phyloP scores from a whole-genome alignment of 2,888 invertebrate species.

The Mimachlamys varia region DNA sequence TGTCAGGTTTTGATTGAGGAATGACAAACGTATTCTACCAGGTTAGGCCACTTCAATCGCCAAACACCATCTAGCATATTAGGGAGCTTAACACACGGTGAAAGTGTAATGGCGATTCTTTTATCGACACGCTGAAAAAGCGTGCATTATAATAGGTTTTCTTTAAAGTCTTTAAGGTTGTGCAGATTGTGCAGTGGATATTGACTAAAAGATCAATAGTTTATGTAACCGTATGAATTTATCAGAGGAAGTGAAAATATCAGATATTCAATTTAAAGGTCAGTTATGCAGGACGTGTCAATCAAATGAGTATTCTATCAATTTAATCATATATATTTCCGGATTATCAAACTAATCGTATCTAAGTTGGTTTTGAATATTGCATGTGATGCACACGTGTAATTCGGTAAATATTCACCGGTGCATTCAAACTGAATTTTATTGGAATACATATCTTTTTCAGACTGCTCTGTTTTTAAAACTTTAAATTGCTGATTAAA shows the following conservation, averaged over 20 bases:
- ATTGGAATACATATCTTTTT: too few relatives aligned
- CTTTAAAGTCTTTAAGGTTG: neutral
- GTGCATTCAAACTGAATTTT: too few relatives aligned
- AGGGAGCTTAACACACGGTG: neutral
- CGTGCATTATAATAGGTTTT: neutral
- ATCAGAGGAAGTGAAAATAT: neutral
- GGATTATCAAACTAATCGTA: neutral
- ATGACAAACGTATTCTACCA: slow-evolving; percentile 7
- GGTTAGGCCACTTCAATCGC: neutral
- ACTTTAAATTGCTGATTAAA: too few relatives aligned
- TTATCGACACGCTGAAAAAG: neutral
- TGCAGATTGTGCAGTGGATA: neutral
- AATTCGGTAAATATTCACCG: neutral
- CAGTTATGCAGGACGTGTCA: neutral
- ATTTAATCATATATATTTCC: neutral
- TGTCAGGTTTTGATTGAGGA: neutral
- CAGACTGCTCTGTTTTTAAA: too few relatives aligned
- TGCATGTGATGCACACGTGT: neutral
- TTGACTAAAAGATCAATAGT: neutral
- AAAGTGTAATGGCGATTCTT: neutral
- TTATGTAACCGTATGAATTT: neutral
- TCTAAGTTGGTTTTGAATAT: neutral
- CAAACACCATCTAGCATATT: neutral
- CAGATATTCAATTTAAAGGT: neutral
- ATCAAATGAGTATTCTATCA: neutral